These are phyloP conservation scores for Triplophysa yarkandensis DNA, from an alignment of 2,797 vertebrate species.

Conservation along the genomic window DNA sequence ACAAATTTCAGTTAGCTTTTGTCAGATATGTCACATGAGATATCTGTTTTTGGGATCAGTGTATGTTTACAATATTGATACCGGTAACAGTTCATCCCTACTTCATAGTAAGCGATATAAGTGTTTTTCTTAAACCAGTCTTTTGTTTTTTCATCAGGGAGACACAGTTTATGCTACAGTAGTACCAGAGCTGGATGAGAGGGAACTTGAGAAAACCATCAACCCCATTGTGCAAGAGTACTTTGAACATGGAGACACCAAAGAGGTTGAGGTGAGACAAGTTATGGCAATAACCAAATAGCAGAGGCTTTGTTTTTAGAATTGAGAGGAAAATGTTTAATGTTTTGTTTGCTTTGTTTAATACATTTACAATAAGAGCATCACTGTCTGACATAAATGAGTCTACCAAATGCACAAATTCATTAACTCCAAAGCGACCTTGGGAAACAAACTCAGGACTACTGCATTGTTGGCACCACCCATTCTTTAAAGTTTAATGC, in stretches of 20 bases:
- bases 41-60: too few relatives aligned
- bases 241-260: slow-evolving; percentile 88
- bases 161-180: slow-evolving; percentile 85
- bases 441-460: too few relatives aligned
- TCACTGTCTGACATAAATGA: not conserved
- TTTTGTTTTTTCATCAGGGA: slow-evolving; percentile 69
- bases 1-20: too few relatives aligned
- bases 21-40: too few relatives aligned
- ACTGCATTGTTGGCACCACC: too few relatives aligned
- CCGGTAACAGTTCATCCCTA: too few relatives aligned
- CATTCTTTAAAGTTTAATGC: too few relatives aligned
- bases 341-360: not conserved
- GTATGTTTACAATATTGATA: too few relatives aligned
- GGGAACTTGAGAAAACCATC: slow-evolving; percentile 82
- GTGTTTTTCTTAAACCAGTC: not conserved
- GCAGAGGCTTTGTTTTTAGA: not conserved
- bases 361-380: not conserved
- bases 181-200: slow-evolving; percentile 83
- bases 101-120: not conserved
- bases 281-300: not conserved
- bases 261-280: slow-evolving; percentile 81
- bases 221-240: slow-evolving; percentile 88
- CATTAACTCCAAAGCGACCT: too few relatives aligned
- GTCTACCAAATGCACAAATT: too few relatives aligned
- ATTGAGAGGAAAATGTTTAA: not conserved